These are phyloP conservation scores for Drosophila pseudoananassae DNA, from an alignment of 1,140 invertebrate genomes.

Conservation along the genomic window DNA sequence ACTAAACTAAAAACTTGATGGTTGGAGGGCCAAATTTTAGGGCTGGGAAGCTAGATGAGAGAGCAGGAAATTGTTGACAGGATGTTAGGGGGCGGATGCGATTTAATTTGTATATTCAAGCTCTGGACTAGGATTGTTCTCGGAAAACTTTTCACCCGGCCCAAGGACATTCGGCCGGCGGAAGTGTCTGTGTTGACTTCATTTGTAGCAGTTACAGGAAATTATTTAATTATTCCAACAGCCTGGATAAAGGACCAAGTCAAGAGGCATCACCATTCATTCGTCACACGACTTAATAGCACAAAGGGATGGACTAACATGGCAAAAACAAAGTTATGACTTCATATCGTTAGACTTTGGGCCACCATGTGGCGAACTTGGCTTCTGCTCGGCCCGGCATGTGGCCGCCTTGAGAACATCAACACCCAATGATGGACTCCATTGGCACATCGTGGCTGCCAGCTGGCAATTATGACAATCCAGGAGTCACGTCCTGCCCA, in stretches of 20 bases:
- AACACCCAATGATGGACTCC: slow-evolving; percentile 69
- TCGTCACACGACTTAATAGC: slow-evolving; percentile 42
- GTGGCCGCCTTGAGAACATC: slow-evolving; percentile 44
- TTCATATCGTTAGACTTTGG: slow-evolving; percentile 45
- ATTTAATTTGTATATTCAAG: slow-evolving; percentile 69
- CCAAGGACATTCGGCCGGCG: slow-evolving; percentile 27
- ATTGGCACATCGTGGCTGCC: slow-evolving; percentile 60
- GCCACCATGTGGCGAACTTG: slow-evolving; percentile 35
- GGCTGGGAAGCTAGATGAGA: slow-evolving; percentile 10
- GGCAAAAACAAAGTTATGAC: slow-evolving; percentile 47
- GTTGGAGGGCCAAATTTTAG: slow-evolving; percentile 44
- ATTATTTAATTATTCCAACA: slow-evolving; percentile 66
- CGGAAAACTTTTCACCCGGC: slow-evolving; percentile 48
- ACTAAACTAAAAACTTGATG: slow-evolving; percentile 68
- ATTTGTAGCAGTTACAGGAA: slow-evolving; percentile 64
- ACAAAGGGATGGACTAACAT: slow-evolving; percentile 8
- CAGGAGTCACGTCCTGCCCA: slow-evolving; percentile 65
- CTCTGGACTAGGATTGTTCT: slow-evolving; percentile 30
- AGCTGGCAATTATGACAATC: slow-evolving; percentile 67
- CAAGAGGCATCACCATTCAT: slow-evolving; percentile 27
- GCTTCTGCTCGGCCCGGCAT: slow-evolving; percentile 30
- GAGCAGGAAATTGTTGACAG: slow-evolving; percentile 71
- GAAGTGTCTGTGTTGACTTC: slow-evolving; percentile 55
- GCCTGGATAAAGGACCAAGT: slow-evolving; percentile 30
- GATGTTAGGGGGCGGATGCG: slow-evolving; percentile 67